These are phyloP conservation scores for Phorcus lineatus DNA, from an alignment of 2,888 invertebrate species.

Conservation along the genomic window DNA sequence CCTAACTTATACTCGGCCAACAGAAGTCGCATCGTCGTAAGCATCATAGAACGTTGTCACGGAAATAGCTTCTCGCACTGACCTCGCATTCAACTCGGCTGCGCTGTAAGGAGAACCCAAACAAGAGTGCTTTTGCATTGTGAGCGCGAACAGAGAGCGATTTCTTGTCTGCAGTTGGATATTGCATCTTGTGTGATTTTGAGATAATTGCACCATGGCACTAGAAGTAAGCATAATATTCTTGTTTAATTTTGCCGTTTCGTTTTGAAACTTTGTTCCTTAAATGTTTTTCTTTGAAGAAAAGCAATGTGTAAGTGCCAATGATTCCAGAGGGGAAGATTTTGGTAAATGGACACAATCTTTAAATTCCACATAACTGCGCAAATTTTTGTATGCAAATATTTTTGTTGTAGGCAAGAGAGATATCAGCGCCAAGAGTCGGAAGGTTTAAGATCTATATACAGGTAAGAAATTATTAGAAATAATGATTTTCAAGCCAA, in stretches of 20 bases:
- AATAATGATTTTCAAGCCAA: not conserved
- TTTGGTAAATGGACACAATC: not conserved
- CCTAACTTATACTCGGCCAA: no score
- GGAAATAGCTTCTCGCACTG: not conserved
- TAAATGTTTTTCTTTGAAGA: not conserved
- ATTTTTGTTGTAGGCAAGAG: conserved; percentile 55
- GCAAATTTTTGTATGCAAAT: not conserved
- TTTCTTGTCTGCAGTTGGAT: not conserved
- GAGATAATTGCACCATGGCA: not conserved
- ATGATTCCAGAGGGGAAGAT: not conserved
- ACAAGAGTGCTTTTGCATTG: conserved; percentile 3
- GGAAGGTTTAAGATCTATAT: conserved; percentile 86
- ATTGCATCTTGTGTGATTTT: not conserved
- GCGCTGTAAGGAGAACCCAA: conserved; percentile 11
- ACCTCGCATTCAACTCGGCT: conserved; percentile 18
- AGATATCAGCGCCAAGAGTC: conserved; percentile 67
- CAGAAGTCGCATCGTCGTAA: no score
- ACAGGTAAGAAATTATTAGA: conserved; percentile 79
- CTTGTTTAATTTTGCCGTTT: not conserved
- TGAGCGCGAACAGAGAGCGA: not conserved
- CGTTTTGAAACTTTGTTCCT: no score
- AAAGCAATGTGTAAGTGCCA: not conserved
- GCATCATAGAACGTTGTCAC: not conserved
- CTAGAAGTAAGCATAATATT: not conserved
- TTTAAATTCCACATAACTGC: not conserved